Conservation (phyloP, 2,888 invertebrate species). For the Saturnia japonica region DNA sequence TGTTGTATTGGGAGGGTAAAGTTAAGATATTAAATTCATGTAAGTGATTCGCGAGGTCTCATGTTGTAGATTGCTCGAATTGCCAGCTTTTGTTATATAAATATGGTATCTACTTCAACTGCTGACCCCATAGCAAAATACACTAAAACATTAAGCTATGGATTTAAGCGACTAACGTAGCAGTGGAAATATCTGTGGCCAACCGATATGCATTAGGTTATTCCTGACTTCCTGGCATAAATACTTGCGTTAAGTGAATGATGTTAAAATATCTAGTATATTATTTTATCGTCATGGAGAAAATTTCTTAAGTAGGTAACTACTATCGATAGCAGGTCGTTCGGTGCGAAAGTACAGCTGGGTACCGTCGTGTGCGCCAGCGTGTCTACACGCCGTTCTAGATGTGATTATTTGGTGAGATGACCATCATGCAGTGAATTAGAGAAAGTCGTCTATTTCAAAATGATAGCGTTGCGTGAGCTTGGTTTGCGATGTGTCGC, state of each 20-base stretch:
- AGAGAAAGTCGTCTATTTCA: slow-evolving; percentile 78
- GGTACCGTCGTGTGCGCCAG: slow-evolving; percentile 33
- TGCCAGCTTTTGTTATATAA: no score
- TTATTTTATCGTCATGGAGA: neutral
- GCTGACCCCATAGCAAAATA: no score
- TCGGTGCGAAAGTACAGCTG: neutral
- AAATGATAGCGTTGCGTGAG: slow-evolving; percentile 76
- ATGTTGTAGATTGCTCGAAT: no score
- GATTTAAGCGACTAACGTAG: no score
- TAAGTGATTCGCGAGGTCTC: no score
- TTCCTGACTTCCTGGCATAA: neutral
- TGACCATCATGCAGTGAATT: slow-evolving; percentile 66
- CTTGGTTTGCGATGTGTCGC: slow-evolving; percentile 69
- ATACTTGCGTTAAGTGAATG: neutral
- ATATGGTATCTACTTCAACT: no score
- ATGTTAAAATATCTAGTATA: neutral
- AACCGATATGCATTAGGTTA: slow-evolving; percentile 16
- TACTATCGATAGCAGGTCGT: slow-evolving; percentile 3
- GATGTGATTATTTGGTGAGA: slow-evolving; percentile 56
- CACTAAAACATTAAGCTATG: no score
- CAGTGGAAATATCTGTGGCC: slow-evolving; percentile 26
- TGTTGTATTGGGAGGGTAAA: no score
- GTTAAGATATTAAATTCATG: no score
- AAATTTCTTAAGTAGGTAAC: neutral
- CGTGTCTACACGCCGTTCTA: slow-evolving; percentile 48